These are phyloP conservation scores for Montifringilla adamsi DNA, from an alignment of 2,113 vertebrate genomes.

Conservation along the genomic window DNA sequence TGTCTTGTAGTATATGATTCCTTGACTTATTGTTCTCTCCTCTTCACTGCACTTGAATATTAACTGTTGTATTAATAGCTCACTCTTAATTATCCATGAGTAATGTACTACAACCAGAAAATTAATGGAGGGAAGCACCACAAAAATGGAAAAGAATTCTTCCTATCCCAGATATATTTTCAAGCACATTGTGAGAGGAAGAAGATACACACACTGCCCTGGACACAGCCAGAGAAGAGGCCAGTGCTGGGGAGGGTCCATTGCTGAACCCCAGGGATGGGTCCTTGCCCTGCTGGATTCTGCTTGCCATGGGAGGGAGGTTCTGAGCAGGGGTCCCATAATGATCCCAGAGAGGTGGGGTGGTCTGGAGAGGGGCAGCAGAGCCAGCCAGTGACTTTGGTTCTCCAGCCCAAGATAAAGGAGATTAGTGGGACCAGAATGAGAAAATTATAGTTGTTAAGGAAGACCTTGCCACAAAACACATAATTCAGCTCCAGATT, in stretches of 20 bases:
- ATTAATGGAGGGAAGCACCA: conserved; percentile 79
- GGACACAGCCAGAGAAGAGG: background rate
- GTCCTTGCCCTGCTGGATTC: background rate
- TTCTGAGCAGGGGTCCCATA: fast-evolving
- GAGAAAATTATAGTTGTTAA: background rate
- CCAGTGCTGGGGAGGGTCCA: background rate
- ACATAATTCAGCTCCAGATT: background rate
- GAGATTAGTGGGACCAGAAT: background rate
- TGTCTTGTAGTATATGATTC: conserved; percentile 55
- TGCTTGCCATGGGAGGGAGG: fast-evolving
- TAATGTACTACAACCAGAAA: conserved; percentile 77
- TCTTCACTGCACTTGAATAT: conserved; percentile 78
- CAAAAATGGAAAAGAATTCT: conserved; percentile 62
- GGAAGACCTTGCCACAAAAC: background rate
- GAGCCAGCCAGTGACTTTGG: fast-evolving
- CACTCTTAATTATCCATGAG: conserved; percentile 83
- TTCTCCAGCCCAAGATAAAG: background rate
- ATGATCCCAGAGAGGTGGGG: background rate
- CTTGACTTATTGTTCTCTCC: conserved; percentile 74
- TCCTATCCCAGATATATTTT: conserved; percentile 15
- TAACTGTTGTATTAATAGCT: conserved; percentile 82
- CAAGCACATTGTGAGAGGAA: conserved; percentile 4
- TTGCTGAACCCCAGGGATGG: fast-evolving
- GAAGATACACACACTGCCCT: background rate
- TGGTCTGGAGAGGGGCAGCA: background rate